Base-by-base conservation (phyloP, 2,113 vertebrate species). In the Stigmatopora nigra region DNA sequence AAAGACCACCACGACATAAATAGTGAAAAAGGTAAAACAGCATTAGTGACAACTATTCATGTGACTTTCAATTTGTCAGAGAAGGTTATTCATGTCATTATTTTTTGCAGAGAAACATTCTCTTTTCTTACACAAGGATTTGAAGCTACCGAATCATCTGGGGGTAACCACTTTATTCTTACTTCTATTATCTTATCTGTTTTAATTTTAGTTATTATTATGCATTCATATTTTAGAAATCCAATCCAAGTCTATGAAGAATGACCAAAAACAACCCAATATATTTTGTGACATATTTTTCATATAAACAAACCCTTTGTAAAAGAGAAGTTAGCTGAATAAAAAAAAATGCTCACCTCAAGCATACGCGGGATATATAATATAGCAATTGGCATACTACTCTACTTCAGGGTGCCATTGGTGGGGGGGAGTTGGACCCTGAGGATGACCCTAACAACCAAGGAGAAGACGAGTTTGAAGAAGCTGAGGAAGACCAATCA, bases 361-460 rank as follows among this genome's bases (percentile, higher is more conserved):
- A 41, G 38, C 38, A 31, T 31, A 31, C 25, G 25, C 2, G 25
- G 25, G 25, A 31, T n/a, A n/a, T n/a, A n/a, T 4, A 41, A 41
- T 10, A 7, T 41, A 41, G 38, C 38, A 41, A 41, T 41, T 41
- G 6, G 38, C 25, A 31, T 31, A 8, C 14, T 31, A 5, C 3
- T 41, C n/a, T 74, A 51, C 44, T 77, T 3, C 68, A 95, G 95
- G 92, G 86, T 35, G 89, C 81, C 22, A 85, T 79, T 20, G 77
- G 89, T 12, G 90, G 91, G 16, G 20, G 48, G 4, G 95, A 99
- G 12, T 76, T 95, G 61, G 94, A 96, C 84, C 95, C 96, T 4
- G 93, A 96, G 63, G 92, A 99, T 46, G 97, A 99, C 83, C 95
- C 96, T 17, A 98, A 99, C 87, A 99, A 99, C 81, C 96, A 99